Evolutionary conservation across 2,113 vertebrate species (phyloP).

Genomic region (Neodon shergylaensis): DNA sequence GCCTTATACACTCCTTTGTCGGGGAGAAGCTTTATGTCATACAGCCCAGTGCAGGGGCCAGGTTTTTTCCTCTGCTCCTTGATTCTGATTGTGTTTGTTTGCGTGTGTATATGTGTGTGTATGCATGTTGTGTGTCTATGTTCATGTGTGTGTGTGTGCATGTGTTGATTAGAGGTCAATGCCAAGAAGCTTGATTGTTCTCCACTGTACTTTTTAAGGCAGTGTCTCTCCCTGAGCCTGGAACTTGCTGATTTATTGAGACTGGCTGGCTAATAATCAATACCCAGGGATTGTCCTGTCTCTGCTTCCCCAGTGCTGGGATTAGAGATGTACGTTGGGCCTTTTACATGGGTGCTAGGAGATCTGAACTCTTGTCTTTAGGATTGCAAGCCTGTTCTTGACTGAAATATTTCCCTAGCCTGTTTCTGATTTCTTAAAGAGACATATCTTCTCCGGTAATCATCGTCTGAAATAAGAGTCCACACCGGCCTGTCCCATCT

Average conservation of each 20-base stretch:
- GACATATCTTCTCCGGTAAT: not conserved
- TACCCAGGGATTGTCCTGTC: not conserved
- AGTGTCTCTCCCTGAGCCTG: not conserved
- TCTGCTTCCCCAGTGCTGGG: not conserved
- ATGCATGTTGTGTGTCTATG: not conserved
- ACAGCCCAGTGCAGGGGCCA: not conserved
- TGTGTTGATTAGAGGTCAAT: not conserved
- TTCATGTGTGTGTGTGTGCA: not conserved
- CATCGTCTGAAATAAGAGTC: not conserved
- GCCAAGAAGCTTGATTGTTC: not conserved
- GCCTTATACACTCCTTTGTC: accelerated
- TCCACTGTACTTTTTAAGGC: not conserved
- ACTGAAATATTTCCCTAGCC: not conserved
- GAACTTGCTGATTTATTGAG: not conserved
- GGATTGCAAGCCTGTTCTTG: not conserved
- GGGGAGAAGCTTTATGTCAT: not conserved
- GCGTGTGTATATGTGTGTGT: not conserved
- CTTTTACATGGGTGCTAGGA: not conserved
- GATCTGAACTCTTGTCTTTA: not conserved
- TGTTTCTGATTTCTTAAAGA: not conserved
- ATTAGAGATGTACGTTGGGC: too few species aligned
- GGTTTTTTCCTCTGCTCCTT: not conserved
- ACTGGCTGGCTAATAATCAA: not conserved
- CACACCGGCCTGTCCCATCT: not conserved
- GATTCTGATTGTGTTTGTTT: not conserved